Percentiles rank a stretch among this genome's conserved stretches.
Conservation (phyloP, 92 coral and sea anemone species). For the Epizoanthus rinbou region DNA sequence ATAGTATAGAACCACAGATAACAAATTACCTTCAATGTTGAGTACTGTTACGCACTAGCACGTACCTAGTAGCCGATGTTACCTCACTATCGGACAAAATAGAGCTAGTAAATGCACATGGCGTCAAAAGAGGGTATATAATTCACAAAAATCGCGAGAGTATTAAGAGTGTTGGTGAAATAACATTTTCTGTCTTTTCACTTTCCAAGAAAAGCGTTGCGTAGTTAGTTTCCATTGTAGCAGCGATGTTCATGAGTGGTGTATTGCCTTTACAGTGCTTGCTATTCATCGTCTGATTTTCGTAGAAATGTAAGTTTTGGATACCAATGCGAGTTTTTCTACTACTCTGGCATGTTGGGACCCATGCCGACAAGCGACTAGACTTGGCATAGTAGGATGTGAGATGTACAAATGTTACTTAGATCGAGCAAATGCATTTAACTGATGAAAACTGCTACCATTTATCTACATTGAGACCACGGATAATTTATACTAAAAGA, state of each 20-base stretch:
- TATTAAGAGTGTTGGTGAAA: too few species aligned
- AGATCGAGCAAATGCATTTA: too few species aligned
- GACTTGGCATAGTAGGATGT: too few species aligned
- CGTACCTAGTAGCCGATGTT: too few species aligned
- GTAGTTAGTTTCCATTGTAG: constrained; percentile 23
- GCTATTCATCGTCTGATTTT: constrained; percentile 22
- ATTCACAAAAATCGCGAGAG: constrained; percentile 22
- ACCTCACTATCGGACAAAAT: constrained; percentile 23
- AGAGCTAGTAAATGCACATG: constrained; percentile 20
- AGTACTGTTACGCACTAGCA: too few species aligned
- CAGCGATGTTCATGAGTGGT: constrained; percentile 25
- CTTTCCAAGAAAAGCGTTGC: constrained; percentile 20
- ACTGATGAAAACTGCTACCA: too few species aligned
- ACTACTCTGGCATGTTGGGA: constrained; percentile 25
- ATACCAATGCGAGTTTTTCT: constrained; percentile 24
- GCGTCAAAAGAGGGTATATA: constrained; percentile 16
- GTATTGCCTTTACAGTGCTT: too few species aligned
- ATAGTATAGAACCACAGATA: too few species aligned
- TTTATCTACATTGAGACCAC: too few species aligned
- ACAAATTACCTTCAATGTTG: too few species aligned
- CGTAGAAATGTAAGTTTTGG: constrained; percentile 23
- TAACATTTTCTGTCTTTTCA: constrained; percentile 17
- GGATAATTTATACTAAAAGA: constrained; percentile 20
- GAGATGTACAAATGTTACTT: too few species aligned
- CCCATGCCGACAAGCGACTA: constrained; percentile 26